phyloP scores from a whole-genome alignment of 1,140 invertebrate genomes.

The Apocrypta bakeri region DNA sequence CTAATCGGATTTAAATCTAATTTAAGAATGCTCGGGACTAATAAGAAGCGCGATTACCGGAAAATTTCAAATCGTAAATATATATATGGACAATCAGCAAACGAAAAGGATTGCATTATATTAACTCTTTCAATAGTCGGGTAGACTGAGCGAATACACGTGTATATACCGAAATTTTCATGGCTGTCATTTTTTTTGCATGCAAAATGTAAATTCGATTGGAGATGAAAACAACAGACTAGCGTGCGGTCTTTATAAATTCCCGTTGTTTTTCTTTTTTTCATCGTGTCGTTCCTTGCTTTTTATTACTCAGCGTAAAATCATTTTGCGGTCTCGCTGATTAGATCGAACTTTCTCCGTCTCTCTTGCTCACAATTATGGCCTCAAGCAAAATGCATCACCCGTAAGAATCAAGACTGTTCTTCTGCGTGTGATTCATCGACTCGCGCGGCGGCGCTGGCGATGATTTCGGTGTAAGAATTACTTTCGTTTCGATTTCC shows the following conservation, averaged over 20 bases:
- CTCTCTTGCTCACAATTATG: conserved; percentile 37
- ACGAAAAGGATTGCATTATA: background rate
- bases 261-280: background rate
- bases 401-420: conserved; percentile 20
- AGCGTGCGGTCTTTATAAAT: conserved; percentile 27
- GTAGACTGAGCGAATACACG: too few species aligned
- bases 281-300: background rate
- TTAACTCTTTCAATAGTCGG: background rate
- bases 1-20: conserved; percentile 2
- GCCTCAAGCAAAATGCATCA: conserved; percentile 30
- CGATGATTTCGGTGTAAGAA: conserved; percentile 30
- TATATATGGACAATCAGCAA: background rate
- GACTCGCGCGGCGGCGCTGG: background rate
- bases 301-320: background rate
- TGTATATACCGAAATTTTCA: background rate
- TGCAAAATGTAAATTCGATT: background rate
- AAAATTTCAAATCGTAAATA: background rate
- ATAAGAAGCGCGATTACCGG: conserved; percentile 1
- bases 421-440: conserved; percentile 25
- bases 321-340: conserved; percentile 29
- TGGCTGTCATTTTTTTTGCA: background rate
- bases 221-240: background rate
- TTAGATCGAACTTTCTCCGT: conserved; percentile 47
- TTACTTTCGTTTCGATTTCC: conserved; percentile 27
- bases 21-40: background rate